Base-by-base conservation (phyloP, 2,888 invertebrate genomes). In the Eutolmus rufibarbis region DNA sequence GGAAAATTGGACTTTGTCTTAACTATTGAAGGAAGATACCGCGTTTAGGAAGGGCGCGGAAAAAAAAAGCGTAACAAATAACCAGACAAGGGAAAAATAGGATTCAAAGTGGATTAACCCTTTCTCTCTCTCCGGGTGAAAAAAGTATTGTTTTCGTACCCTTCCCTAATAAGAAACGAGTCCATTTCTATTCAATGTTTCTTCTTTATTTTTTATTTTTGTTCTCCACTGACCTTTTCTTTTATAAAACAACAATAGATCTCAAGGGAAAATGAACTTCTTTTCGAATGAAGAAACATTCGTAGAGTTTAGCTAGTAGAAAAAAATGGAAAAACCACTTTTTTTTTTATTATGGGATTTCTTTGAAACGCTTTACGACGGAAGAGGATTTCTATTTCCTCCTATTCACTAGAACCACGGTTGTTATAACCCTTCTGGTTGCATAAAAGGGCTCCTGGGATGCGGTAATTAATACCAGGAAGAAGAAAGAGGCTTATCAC, bases 61-160 rank as follows among this genome's bases (percentile, higher is more conserved):
- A 34, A 16, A n/a, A 46, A n/a, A 51, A 16, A 46, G n/a, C 51
- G 16, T 51, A 51, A 51, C 51, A 51, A 51, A 51, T 51, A 51
- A 51, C 16, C 16, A 51, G 51, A 46, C 3, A 16, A 51, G 14
- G 51, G 51, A 4, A 14, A 51, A 51, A 51, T n/a, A 16, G 51
- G 76, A 31, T 76, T 76, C 34, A 14, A 34, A 34, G 78, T 34
- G 34, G 19, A 43, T 78, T 78, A 78, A 43, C 46, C 78, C 78
- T 40, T 78, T 78, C 40, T 43, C 34, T 40, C 19, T 78, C 51
- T 14, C 34, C 7, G 34, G 7, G 34, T n/a, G 43, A 12, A 43
- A n/a, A 12, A 51, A 51, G 51, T 23, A 78, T 78, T 78, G 78
- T 78, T 78, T 78, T 78, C 78, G 9, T 78, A 78, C 78, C 78